Conservation (phyloP, 53 echinoderm and acorn worm genomes). For the Henricia sp. region DNA sequence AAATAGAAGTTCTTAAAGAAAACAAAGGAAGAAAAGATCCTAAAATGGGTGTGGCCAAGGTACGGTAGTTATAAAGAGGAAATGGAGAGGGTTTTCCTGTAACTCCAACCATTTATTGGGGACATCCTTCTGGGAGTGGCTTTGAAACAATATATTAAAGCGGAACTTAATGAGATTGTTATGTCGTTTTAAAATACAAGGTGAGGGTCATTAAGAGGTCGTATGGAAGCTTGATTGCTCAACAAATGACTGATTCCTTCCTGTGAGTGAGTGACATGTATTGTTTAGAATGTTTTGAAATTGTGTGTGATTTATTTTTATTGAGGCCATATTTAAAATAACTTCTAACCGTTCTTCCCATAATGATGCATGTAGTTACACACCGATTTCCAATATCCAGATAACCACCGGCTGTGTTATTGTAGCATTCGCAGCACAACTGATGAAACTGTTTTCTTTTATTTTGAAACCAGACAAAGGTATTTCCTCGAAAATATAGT, state of each 20-base stretch:
- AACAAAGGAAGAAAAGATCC: too few species aligned
- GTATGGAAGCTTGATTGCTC: neutral
- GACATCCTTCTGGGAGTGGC: conserved; percentile 30
- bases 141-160: neutral
- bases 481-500: too few species aligned
- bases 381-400: too few species aligned
- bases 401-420: too few species aligned
- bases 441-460: too few species aligned
- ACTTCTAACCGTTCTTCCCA: too few species aligned
- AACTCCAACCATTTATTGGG: neutral
- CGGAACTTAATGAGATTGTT: neutral
- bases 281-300: neutral
- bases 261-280: neutral
- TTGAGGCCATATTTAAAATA: too few species aligned
- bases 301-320: too few species aligned
- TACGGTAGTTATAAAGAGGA: neutral
- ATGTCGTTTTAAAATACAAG: neutral
- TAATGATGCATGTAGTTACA: too few species aligned
- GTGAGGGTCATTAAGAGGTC: neutral
- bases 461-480: too few species aligned
- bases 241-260: neutral
- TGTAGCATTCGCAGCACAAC: too few species aligned
- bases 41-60: conserved; percentile 47
- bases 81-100: conserved; percentile 41
- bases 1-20: too few species aligned